Conservation (phyloP, 1,140 invertebrate species). For the Wasmannia auropunctata region DNA sequence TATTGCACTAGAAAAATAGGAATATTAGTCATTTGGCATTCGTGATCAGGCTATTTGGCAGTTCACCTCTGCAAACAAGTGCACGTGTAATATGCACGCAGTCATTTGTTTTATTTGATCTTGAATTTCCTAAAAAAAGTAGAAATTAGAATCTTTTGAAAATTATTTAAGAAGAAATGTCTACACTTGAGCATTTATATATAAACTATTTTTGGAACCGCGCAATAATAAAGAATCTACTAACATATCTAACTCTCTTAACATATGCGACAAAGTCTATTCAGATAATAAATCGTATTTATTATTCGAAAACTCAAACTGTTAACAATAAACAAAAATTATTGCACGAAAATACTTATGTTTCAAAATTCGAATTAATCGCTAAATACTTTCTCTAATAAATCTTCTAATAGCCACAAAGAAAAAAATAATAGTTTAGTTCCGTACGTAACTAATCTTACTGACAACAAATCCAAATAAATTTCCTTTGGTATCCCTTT, state of each 20-base stretch:
- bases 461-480: conserved; percentile 26
- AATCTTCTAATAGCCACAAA: not conserved
- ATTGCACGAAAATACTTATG: not conserved
- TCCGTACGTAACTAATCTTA: conserved; percentile 2
- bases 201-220: not conserved
- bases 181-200: conserved; percentile 1
- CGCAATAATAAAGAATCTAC: not conserved
- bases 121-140: not conserved
- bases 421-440: conserved; percentile 16
- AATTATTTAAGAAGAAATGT: conserved; percentile 8
- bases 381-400: not conserved
- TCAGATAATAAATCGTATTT: not conserved
- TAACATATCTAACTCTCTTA: not conserved
- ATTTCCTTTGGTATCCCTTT: conserved; percentile 67
- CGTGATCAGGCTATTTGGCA: conserved; percentile 72
- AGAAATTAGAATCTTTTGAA: not conserved
- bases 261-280: not conserved
- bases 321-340: not conserved
- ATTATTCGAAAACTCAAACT: not conserved
- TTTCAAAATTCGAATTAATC: conserved; percentile 14
- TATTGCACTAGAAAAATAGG: conserved; percentile 66
- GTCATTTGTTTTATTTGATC: not conserved
- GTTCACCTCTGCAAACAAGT: conserved; percentile 48
- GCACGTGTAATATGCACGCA: not conserved
- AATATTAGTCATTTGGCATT: conserved; percentile 77